These are phyloP conservation scores for Calidris pugnax DNA, from an alignment of 2,113 vertebrate genomes.

Conservation along the genomic window DNA sequence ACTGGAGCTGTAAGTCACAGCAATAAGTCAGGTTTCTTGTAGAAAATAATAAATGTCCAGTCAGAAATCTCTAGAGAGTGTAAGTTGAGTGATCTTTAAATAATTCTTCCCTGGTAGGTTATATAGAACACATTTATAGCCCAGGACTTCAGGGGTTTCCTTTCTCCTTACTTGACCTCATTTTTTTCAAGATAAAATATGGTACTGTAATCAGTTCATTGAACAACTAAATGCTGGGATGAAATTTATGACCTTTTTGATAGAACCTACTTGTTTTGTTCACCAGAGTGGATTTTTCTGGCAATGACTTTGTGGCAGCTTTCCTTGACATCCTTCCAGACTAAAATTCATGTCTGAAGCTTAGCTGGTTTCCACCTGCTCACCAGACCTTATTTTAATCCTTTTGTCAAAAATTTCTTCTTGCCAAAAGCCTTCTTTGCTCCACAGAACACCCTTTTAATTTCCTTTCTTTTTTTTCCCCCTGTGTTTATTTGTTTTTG, in stretches of 20 bases:
- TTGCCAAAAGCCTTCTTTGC: neutral
- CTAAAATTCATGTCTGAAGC: neutral
- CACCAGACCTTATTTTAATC: neutral
- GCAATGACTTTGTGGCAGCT: neutral
- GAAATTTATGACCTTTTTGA: neutral
- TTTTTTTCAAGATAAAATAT: neutral
- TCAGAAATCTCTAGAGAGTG: neutral
- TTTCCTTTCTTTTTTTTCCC: neutral
- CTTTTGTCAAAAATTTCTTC: neutral
- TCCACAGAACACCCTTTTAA: rapidly evolving
- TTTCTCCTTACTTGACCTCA: conserved; percentile 1
- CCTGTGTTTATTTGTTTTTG: neutral
- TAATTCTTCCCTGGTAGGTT: conserved; percentile 7
- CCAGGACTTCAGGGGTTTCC: neutral
- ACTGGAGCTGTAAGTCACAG: neutral
- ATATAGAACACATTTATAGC: conserved; percentile 1
- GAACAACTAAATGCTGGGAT: neutral
- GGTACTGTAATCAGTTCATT: conserved; percentile 5
- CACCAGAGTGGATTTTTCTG: neutral
- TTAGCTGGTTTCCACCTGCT: neutral
- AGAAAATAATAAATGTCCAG: conserved; percentile 39
- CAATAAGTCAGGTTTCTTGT: neutral
- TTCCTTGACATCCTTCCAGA: neutral
- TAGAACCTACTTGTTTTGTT: neutral
- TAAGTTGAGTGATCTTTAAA: conserved; percentile 25